Conservation (phyloP, 2,888 invertebrate genomes). For the Drosophila niveifrons region DNA sequence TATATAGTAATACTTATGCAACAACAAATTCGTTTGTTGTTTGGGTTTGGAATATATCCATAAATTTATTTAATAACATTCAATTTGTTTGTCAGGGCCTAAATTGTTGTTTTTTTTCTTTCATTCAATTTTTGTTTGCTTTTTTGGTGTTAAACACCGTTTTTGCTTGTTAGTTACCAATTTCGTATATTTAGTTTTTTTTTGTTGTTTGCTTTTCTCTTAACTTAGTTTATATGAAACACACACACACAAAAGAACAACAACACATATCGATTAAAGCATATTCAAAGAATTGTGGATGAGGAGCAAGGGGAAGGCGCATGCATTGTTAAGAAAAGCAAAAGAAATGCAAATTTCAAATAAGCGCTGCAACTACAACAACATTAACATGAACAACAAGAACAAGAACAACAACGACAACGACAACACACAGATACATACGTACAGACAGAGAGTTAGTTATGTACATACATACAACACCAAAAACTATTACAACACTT, state of each 20-base stretch:
- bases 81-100: constrained; percentile 36
- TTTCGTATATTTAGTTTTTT: constrained; percentile 51
- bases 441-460: constrained; percentile 32
- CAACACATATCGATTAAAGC: constrained; percentile 66
- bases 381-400: constrained; percentile 46
- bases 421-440: constrained; percentile 70
- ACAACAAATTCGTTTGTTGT: constrained; percentile 75
- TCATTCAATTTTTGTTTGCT: constrained; percentile 19
- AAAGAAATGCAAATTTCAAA: constrained; percentile 21
- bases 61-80: constrained; percentile 41
- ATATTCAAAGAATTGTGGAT: constrained; percentile 21
- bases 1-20: constrained; percentile 55
- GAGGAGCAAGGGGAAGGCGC: constrained; percentile 33
- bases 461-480: constrained; percentile 74
- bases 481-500: constrained; percentile 71
- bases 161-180: constrained; percentile 69
- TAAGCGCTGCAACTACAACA: constrained; percentile 51
- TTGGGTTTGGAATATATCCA: constrained; percentile 25
- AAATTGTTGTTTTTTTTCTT: constrained; percentile 24
- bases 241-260: constrained; percentile 37
- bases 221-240: constrained; percentile 57
- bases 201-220: constrained; percentile 2
- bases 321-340: constrained; percentile 44
- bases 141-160: constrained; percentile 73
- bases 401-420: constrained; percentile 47